These are phyloP conservation scores for Brassicogethes aeneus DNA, from an alignment of 2,888 invertebrate genomes.

Conservation along the genomic window DNA sequence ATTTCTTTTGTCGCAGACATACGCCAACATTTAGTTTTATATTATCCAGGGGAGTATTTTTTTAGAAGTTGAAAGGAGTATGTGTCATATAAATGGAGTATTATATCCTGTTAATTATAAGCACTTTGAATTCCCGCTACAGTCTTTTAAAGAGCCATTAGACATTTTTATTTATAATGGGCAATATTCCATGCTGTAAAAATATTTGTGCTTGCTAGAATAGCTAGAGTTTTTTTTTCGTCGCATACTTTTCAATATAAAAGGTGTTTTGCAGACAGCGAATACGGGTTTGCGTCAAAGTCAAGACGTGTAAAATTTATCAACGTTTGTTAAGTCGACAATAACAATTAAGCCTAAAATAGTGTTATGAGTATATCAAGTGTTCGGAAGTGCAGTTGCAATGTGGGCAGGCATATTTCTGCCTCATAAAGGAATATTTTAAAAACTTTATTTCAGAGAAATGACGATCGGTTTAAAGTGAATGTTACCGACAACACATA, in stretches of 20 bases:
- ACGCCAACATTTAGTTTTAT: too few species aligned
- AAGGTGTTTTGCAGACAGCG: neutral
- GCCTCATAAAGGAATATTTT: constrained; percentile 4
- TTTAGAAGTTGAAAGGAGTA: too few species aligned
- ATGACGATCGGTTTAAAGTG: constrained; percentile 3
- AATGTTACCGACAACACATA: constrained; percentile 11
- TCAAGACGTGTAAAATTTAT: neutral
- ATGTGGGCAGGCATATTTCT: constrained; percentile 6
- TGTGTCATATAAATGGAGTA: too few species aligned
- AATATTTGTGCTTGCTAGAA: neutral
- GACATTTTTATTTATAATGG: constrained; percentile 1
- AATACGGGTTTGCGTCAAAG: neutral
- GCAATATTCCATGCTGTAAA: neutral
- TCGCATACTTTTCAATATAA: neutral
- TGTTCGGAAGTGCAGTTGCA: constrained; percentile 10
- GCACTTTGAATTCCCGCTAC: neutral
- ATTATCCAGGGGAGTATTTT: too few species aligned
- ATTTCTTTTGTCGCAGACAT: too few species aligned
- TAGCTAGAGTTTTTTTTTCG: neutral
- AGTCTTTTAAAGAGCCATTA: neutral
- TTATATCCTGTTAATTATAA: neutral
- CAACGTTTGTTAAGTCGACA: constrained; percentile 1
- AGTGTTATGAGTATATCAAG: constrained; percentile 10
- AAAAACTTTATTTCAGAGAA: constrained; percentile 6
- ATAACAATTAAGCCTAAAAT: constrained; percentile 17